Conservation (phyloP, 30 jellyfish, hydroid and myxozoan species). For the Sanderia malayensis region DNA sequence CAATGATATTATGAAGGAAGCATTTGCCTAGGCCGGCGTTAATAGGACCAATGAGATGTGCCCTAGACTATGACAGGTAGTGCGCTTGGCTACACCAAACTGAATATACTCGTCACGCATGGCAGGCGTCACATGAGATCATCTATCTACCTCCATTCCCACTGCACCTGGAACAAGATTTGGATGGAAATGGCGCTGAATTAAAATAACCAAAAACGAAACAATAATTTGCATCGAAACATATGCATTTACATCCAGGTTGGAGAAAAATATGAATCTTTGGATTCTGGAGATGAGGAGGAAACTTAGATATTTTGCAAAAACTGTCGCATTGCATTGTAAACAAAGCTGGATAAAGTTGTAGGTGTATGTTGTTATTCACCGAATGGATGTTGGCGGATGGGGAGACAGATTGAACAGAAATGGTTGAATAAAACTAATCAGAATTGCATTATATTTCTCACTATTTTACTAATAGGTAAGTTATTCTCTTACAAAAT, state of each 20-base stretch:
- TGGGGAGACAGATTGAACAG: constrained; percentile 59
- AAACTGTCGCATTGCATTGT: not conserved
- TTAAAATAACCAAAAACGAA: no score
- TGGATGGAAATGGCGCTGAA: constrained; percentile 1
- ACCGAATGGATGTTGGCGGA: constrained; percentile 55
- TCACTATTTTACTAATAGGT: constrained; percentile 19
- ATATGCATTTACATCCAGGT: not conserved
- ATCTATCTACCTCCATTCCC: constrained; percentile 35
- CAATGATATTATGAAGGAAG: constrained; percentile 52
- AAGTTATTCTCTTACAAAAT: constrained; percentile 4
- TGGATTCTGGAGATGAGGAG: not conserved
- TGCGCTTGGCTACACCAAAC: constrained; percentile 65
- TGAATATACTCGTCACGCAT: constrained; percentile 71
- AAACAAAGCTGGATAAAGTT: not conserved
- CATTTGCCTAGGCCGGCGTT: constrained; percentile 31
- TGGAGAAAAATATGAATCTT: not conserved
- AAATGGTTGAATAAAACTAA: constrained; percentile 50
- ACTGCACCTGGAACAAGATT: constrained; percentile 55
- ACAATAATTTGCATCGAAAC: no score
- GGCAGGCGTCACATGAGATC: constrained; percentile 70
- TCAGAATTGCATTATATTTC: constrained; percentile 15
- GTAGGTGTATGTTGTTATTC: not conserved
- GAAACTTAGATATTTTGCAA: not conserved
- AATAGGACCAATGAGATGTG: constrained; percentile 14
- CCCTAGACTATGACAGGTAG: constrained; percentile 44